Base-by-base conservation (phyloP, 2,113 vertebrate species). In the Melanocharis versteri region DNA sequence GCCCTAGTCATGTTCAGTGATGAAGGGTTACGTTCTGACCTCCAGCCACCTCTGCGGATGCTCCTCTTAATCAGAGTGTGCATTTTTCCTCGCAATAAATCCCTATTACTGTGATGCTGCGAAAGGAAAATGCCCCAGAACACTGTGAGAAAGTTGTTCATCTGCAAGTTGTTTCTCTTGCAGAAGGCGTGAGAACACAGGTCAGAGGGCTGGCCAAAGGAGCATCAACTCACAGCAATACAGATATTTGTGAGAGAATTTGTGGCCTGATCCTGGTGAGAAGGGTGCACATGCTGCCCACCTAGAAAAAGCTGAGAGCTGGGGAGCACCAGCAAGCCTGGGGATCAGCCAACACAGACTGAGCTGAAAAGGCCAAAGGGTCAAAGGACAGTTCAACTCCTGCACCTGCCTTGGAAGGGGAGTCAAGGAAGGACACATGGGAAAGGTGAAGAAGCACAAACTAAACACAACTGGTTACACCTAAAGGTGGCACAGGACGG, bases 141-240 rank as follows among this genome's bases (percentile, higher is more conserved):
- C 18, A 28, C 39, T 33, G 39, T 26, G 64, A 89, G 26, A 21
- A 58, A 87, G 21, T 48, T 58, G 44, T 14, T 78, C 4, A 51
- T 60, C n/a, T 70, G 10, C 39, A 37, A 62, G 17, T 14, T 37
- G 11, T 42, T 84, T 75, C 62, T 73, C 68, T 58, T 65, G 40
- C 53, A 75, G 26, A 28, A 71, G 48, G 57, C 13, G 3, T 18
- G 2, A 33, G 35, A 73, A 26, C 0, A 0, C 18, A n/a, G 17
- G 24, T 51, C 56, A 75, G 39, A 68, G 40, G 42, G 47, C 10
- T 73, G 35, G 53, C 44, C 79, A 60, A 73, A 73, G 50, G 27
- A 42, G 3, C 30, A 40, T 16, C 0, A 1, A 23, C 31, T 42
- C 14, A 7, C 1, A 62, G 72, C 3, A 1, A 14, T 10, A 56